Evolutionary conservation across 2,113 vertebrate species (phyloP).

Genomic region (Pterocles gutturalis): DNA sequence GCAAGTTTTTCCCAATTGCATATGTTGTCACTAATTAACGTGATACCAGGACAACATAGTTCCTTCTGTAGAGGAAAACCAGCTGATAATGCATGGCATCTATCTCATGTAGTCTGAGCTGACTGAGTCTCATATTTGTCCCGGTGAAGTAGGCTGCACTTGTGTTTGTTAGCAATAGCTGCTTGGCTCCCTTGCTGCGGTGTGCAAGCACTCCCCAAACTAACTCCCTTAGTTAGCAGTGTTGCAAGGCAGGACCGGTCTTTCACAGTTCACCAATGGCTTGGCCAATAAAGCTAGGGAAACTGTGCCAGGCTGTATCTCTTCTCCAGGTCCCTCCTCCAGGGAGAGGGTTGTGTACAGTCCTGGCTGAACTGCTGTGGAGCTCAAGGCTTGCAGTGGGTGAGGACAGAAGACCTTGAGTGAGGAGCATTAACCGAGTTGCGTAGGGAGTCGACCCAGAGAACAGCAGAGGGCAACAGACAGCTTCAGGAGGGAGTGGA

Average conservation of each 20-base stretch:
- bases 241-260: background rate
- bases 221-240: background rate
- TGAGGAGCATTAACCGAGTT: background rate
- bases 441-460: background rate
- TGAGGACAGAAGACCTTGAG: background rate
- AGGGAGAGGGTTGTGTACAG: background rate
- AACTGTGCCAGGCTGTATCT: background rate
- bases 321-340: background rate
- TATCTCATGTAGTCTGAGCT: background rate
- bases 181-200: background rate
- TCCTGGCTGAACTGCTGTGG: background rate
- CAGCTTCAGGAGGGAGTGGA: background rate
- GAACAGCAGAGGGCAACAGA: conserved; percentile 30
- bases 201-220: background rate
- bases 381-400: background rate
- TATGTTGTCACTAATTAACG: background rate
- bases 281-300: background rate
- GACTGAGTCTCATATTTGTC: background rate
- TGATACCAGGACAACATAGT: background rate
- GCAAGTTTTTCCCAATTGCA: background rate
- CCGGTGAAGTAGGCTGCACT: background rate
- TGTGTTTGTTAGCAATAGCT: background rate
- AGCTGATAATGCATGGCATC: background rate
- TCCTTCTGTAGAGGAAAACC: background rate
- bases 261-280: background rate